These are phyloP conservation scores for Acromyrmex echinatior DNA, from an alignment of 1,140 invertebrate species.

Conservation along the genomic window DNA sequence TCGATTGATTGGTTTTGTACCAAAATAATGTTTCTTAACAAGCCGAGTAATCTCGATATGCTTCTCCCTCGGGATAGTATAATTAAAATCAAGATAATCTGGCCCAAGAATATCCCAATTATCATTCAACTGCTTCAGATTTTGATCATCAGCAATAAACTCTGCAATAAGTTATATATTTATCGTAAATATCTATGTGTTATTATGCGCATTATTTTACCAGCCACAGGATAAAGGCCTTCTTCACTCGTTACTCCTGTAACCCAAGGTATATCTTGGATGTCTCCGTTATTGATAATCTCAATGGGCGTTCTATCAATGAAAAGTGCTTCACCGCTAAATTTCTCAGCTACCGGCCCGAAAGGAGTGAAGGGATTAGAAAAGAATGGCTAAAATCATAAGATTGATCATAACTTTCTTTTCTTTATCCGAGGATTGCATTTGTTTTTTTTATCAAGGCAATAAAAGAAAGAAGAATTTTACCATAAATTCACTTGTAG, in stretches of 20 bases:
- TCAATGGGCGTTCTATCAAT: constrained; percentile 87
- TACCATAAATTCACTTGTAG: constrained; percentile 86
- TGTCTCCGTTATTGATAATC: constrained; percentile 86
- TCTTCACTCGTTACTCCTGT: constrained; percentile 88
- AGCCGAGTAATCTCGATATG: constrained; percentile 84
- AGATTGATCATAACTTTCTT: not conserved
- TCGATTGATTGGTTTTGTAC: constrained; percentile 84
- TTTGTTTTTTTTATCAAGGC: not conserved
- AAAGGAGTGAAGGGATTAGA: constrained; percentile 89
- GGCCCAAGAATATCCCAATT: constrained; percentile 88
- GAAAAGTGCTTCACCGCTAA: constrained; percentile 86
- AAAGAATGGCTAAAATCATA: constrained; percentile 83
- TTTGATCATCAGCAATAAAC: constrained; percentile 84
- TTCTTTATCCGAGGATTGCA: not conserved
- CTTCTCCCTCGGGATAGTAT: constrained; percentile 86
- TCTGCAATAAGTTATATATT: constrained; percentile 78
- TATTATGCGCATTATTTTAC: constrained; percentile 78
- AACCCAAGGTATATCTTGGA: constrained; percentile 88
- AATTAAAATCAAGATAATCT: constrained; percentile 89
- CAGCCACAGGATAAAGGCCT: constrained; percentile 89
- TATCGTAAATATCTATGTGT: not conserved
- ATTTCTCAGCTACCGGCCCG: constrained; percentile 88
- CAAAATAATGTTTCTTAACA: constrained; percentile 88
- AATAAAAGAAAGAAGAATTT: constrained; percentile 9
- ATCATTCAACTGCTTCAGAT: constrained; percentile 86